Evolutionary conservation across 1,140 invertebrate genomes (phyloP).

Genomic region (Drosophila arizonae): DNA sequence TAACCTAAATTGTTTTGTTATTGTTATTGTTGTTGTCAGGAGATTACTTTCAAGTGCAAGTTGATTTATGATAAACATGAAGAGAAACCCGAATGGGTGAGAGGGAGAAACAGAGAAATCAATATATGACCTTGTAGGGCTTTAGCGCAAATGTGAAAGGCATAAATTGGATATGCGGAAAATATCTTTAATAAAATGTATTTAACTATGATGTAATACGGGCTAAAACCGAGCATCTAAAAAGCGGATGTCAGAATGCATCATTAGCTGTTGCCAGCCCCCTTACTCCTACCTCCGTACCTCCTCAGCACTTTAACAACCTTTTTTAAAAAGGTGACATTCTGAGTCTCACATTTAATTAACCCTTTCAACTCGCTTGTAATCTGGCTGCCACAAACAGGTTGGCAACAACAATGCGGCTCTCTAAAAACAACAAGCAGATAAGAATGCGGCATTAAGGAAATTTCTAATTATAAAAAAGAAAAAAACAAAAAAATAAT

Average conservation of each 20-base stretch:
- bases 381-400: constrained; percentile 54
- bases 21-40: constrained; percentile 45
- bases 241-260: too few species aligned
- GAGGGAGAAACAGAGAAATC: constrained; percentile 4
- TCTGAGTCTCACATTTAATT: constrained; percentile 55
- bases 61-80: constrained; percentile 48
- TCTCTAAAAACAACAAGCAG: constrained; percentile 41
- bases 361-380: constrained; percentile 59
- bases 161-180: constrained; percentile 12
- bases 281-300: not conserved
- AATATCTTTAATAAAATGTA: constrained; percentile 21
- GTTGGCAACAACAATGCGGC: constrained; percentile 45
- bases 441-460: constrained; percentile 70
- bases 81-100: constrained; percentile 15
- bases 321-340: not conserved
- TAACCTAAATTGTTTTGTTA: constrained; percentile 64
- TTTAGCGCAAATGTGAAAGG: constrained; percentile 31
- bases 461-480: constrained; percentile 63
- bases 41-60: constrained; percentile 71
- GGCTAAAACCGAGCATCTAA: not conserved
- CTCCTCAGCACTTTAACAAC: not conserved
- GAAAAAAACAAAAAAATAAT: not conserved
- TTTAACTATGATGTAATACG: not conserved
- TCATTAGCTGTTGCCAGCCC: not conserved
- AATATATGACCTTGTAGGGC: constrained; percentile 29